Evolutionary conservation across 2,797 vertebrate genomes (phyloP).

Genomic region (Arctocebus calabarensis): DNA sequence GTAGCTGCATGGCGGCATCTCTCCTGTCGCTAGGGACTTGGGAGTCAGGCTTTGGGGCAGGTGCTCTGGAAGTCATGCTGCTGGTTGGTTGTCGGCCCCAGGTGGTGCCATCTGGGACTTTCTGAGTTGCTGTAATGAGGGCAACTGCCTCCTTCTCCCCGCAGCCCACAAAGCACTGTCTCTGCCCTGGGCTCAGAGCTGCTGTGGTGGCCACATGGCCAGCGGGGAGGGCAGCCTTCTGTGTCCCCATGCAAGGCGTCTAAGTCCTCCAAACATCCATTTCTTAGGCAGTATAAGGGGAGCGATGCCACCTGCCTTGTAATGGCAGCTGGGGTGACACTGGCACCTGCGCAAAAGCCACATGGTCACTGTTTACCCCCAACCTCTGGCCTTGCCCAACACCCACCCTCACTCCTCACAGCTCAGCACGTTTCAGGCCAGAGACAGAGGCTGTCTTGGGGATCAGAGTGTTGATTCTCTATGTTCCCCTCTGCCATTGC

Average conservation of each 20-base stretch:
- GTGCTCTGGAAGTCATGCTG: rapidly evolving
- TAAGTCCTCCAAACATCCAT: not conserved
- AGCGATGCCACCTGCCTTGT: no score
- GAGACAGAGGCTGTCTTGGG: not conserved
- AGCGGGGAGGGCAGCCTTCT: not conserved
- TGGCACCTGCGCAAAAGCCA: not conserved
- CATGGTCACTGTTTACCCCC: not conserved
- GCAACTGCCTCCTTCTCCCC: no score
- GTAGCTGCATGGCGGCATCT: not conserved
- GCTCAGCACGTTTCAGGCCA: not conserved
- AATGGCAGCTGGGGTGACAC: not conserved
- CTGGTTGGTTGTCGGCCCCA: not conserved
- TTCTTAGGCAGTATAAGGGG: not conserved
- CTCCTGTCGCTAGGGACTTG: rapidly evolving
- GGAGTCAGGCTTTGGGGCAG: not conserved
- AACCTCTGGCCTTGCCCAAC: rapidly evolving
- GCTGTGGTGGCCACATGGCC: not conserved
- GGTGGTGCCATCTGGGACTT: not conserved
- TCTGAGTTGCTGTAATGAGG: not conserved
- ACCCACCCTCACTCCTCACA: no score
- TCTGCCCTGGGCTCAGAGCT: not conserved
- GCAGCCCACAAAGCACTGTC: not conserved
- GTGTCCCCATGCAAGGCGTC: not conserved
- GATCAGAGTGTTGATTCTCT: rapidly evolving
- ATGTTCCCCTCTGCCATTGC: not conserved